Evolutionary conservation across 2,113 vertebrate species (phyloP).

Genomic region (Zapornia atra): DNA sequence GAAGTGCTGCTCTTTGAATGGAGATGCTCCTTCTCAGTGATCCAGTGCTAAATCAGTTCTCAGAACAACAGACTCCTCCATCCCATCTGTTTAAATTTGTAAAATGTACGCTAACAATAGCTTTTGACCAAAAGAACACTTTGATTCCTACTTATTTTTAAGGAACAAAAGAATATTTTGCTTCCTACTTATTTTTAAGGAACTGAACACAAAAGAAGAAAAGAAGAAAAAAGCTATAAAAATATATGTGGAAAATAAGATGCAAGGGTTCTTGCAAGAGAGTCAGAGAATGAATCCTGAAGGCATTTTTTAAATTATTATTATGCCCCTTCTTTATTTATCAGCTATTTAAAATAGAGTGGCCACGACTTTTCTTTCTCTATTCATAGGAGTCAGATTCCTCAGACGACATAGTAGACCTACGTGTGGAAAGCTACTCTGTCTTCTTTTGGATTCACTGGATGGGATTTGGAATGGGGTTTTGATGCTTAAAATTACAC

Average conservation of each 20-base stretch:
- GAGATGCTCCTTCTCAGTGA: conserved; percentile 7
- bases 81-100: conserved; percentile 33
- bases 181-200: background rate
- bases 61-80: background rate
- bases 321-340: conserved; percentile 28
- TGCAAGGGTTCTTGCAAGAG: background rate
- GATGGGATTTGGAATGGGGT: conserved; percentile 10
- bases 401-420: background rate
- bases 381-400: background rate
- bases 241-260: conserved; percentile 23
- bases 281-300: background rate
- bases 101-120: conserved; percentile 34
- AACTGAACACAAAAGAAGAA: background rate
- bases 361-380: conserved; percentile 22
- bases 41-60: background rate
- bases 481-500: conserved; percentile 29
- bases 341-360: conserved; percentile 36
- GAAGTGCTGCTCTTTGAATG: background rate
- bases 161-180: background rate
- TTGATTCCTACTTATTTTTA: conserved; percentile 4
- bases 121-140: conserved; percentile 38
- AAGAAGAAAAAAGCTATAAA: background rate
- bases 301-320: background rate
- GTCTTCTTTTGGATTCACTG: conserved; percentile 1
- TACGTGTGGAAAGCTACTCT: background rate